Evolutionary conservation across 2,113 vertebrate genomes (phyloP), one percentile per base, ranked within the genome.

Genomic region (Archocentrus centrarchus): DNA sequence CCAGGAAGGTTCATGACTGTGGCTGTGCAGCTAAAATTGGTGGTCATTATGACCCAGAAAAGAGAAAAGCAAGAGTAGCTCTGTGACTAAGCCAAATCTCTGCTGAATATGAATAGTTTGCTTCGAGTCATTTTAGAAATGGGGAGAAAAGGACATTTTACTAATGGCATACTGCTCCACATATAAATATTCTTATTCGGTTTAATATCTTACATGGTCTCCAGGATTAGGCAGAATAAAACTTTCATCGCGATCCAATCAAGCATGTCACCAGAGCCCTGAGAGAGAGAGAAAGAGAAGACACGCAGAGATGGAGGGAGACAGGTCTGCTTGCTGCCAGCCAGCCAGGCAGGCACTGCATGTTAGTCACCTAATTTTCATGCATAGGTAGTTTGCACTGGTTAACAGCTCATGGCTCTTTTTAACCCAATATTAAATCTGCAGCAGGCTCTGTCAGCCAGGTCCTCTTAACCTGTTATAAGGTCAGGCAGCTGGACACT

Each of bases 311-410:
- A 82, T 35, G 35, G 61, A 86, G 66, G 22, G 39, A 58, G 59
- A 39, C 22, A 75, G 80, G 44, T 59, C 78, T 3, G 2, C 63
- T 53, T 20, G 60, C 18, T 2, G n/a, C 88, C 89, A 80, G 30
- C 27, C 64, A 75, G 75, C n/a, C 64, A 88, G 20, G 60, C 84
- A 77, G 83, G 58, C 39, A 57, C 62, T 86, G 75, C 41, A 78
- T 80, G 78, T 78, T 77, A 58, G 70, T 75, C 57, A 30, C 79
- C 81, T 90, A 88, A 93, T 94, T 94, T 87, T 92, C 85, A 93
- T 93, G 89, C 93, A 92, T 89, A 89, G 75, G 53, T 87, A 78
- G 86, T 92, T 78, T 86, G 84, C 82, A 59, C 66, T 63, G 73
- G 80, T 89, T 81, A 81, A 82, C 2, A 1, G 79, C 89, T 87